A percentile compares a stretch with the other conserved stretches of the same genome.
Conservation (phyloP, 1,140 invertebrate genomes). For the Neoseiulus cucumeris region DNA sequence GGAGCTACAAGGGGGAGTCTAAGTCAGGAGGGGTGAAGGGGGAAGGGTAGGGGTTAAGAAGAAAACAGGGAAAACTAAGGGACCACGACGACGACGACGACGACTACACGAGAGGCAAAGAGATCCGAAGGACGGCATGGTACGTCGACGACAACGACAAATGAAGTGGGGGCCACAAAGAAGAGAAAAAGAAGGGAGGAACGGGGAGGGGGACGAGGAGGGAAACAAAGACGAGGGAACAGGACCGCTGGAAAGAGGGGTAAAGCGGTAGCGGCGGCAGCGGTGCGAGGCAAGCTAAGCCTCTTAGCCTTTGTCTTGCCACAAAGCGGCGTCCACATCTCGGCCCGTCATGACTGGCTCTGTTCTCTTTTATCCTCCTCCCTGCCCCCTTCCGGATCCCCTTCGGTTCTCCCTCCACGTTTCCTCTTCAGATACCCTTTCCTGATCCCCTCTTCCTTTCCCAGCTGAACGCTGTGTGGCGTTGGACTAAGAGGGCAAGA, state of each 20-base stretch:
- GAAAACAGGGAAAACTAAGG: neutral
- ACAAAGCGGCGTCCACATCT: slow-evolving; percentile 5
- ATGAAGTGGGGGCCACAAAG: neutral
- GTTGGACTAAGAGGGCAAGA: too few relatives aligned
- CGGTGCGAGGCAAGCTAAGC: neutral
- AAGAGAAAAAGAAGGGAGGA: neutral
- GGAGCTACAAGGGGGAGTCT: neutral
- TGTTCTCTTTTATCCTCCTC: too few relatives aligned
- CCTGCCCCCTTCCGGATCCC: too few relatives aligned
- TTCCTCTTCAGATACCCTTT: neutral
- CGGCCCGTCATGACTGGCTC: neutral
- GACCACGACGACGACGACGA: neutral
- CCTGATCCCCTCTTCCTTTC: neutral
- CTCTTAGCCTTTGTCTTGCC: slow-evolving; percentile 12
- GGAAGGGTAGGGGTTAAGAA: neutral
- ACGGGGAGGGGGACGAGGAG: too few relatives aligned
- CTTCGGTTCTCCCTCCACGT: neutral
- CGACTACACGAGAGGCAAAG: too few relatives aligned
- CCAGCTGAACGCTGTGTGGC: too few relatives aligned
- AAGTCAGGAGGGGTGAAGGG: neutral
- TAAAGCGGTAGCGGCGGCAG: neutral
- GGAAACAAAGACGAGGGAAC: too few relatives aligned
- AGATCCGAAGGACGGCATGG: too few relatives aligned
- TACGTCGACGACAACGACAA: too few relatives aligned
- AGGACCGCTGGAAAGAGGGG: neutral